Base-by-base conservation (phyloP, 2,113 vertebrate species). In the Tonatia bakeri region DNA sequence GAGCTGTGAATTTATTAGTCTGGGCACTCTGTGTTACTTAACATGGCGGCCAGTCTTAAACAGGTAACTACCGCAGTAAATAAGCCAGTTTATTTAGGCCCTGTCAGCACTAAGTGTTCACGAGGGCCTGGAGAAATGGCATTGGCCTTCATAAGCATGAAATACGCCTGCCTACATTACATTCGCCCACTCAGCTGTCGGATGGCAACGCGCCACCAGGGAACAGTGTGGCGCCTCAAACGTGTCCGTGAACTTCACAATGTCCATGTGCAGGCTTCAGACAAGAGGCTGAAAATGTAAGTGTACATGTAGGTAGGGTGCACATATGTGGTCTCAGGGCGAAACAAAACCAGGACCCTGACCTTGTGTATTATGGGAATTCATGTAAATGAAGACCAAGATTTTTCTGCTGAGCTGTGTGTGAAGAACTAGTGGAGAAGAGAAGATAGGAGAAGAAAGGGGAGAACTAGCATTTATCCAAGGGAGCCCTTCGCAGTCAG, bases 21-120 rank as follows among this genome's bases (percentile, higher is more conserved):
- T 96, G 94, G 96, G 97, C 98, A 98, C 98, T 98, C 97, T 96
- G 98, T 98, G 99, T 99, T 99, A 99, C 98, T 99, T 99, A 99
- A 99, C 98, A 97, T 99, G 99, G 99, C 98, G 93, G 98, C 98
- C 97, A 97, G 96, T 98, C 98, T 99, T 99, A 99, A 99, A 98
- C 97, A 97, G 97, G 98, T 98, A 98, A 98, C 97, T 98, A 95
- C 96, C 0, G 24, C 61, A 97, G 98, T 98, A 98, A 98, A 98
- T 98, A 98, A 97, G 54, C 97, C 97, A 86, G 98, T 98, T 98
- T 98, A 98, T 98, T 98, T 98, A 97, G 96, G 95, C 95, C 87
- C 97, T 98, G 97, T 97, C 96, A 88, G 97, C 40, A 72, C 82
- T 93, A 95, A 97, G 96, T 97, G 97, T 87, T 96, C 94, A 80